Percentiles rank a stretch among this genome's conserved stretches.
Conservation (phyloP, 2,113 vertebrate species). For the Forbesichthys agassizii region DNA sequence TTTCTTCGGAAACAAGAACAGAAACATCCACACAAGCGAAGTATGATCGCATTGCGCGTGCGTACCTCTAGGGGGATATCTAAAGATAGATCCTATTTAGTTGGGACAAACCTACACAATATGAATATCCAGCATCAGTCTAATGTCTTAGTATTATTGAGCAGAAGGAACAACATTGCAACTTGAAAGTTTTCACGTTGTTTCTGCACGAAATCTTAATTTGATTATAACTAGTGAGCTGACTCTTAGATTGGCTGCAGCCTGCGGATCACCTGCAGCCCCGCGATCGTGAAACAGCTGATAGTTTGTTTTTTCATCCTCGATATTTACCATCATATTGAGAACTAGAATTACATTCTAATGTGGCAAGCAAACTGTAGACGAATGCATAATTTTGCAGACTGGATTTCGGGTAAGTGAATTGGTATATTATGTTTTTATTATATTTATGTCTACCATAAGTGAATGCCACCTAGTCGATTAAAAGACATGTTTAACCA, state of each 20-base stretch:
- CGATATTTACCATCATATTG: background rate
- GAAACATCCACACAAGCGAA: background rate
- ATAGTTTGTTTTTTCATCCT: background rate
- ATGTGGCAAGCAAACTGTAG: conserved; percentile 73
- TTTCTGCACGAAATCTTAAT: background rate
- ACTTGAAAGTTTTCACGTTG: background rate
- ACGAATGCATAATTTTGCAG: conserved; percentile 70
- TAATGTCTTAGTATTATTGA: background rate
- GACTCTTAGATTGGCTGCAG: too few species aligned
- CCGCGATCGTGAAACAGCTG: background rate
- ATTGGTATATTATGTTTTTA: background rate
- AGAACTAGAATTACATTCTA: conserved; percentile 42
- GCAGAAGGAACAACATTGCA: background rate
- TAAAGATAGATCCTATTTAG: background rate
- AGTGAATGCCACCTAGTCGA: background rate
- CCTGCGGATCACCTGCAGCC: background rate
- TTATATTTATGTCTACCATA: background rate
- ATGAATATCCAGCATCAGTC: too few species aligned
- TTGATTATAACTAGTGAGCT: background rate
- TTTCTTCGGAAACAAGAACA: too few species aligned
- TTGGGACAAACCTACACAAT: background rate
- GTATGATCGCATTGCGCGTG: conserved; percentile 45
- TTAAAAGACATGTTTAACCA: background rate
- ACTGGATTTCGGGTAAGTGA: conserved; percentile 72
- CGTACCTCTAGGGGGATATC: conserved; percentile 35